Percentiles rank a stretch among this genome's conserved stretches.
Conservation (phyloP, 2,797 vertebrate genomes). For the Tapirus indicus region DNA sequence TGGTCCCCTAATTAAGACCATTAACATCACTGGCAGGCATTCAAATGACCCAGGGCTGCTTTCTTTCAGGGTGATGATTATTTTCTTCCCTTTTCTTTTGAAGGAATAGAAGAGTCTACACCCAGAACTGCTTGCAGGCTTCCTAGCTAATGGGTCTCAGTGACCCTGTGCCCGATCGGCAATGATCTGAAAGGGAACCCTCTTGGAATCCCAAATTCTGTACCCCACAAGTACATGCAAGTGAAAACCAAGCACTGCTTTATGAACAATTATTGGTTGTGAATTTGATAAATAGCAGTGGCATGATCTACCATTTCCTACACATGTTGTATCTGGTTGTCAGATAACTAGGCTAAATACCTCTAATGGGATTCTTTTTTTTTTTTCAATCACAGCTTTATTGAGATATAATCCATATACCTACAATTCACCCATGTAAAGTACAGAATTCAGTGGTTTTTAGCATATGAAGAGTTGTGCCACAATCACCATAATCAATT, state of each 20-base stretch:
- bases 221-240: not conserved
- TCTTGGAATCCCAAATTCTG: not conserved
- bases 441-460: not conserved
- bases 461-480: not conserved
- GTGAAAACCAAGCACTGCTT: not conserved
- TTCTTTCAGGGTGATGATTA: not conserved
- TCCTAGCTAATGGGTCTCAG: not conserved
- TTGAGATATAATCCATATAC: not conserved
- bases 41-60: not conserved
- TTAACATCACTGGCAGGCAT: slow-evolving; percentile 1
- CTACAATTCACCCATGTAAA: not conserved
- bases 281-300: not conserved
- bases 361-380: not conserved
- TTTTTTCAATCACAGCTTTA: not conserved
- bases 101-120: not conserved
- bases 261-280: not conserved
- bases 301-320: not conserved
- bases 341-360: not conserved
- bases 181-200: not conserved
- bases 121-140: not conserved
- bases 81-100: slow-evolving; percentile 13
- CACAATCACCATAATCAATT: not conserved
- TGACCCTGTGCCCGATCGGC: not conserved
- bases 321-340: not conserved
- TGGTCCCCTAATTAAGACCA: slow-evolving; percentile 56